Evolutionary conservation across 2,888 invertebrate species (phyloP).

Genomic region (Amitus sp.): DNA sequence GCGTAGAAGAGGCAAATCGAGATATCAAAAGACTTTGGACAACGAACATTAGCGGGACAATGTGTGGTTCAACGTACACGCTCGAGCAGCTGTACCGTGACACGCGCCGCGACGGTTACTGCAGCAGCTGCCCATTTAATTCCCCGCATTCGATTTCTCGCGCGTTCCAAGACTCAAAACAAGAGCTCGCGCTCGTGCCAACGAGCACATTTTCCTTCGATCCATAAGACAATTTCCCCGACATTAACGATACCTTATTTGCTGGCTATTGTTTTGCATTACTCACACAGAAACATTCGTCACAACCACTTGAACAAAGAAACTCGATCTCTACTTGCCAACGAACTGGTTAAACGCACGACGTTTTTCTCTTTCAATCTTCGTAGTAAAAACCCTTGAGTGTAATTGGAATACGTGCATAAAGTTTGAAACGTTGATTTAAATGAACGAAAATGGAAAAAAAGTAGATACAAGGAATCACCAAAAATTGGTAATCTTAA

Average conservation of each 20-base stretch:
- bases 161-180: slow-evolving; percentile 41
- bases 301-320: not conserved
- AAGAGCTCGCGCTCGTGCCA: not conserved
- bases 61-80: slow-evolving; percentile 40
- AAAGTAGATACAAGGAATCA: no score
- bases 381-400: no score
- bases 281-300: not conserved
- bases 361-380: no score
- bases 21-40: slow-evolving; percentile 27
- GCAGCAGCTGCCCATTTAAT: slow-evolving; percentile 60
- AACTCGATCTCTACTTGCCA: not conserved
- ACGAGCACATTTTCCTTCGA: not conserved
- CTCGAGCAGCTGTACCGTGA: slow-evolving; percentile 57
- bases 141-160: slow-evolving; percentile 40
- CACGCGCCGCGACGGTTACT: slow-evolving; percentile 64
- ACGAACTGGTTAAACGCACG: no score
- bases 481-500: no score
- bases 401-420: no score
- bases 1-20: slow-evolving; percentile 21
- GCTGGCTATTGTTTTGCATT: not conserved
- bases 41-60: slow-evolving; percentile 6
- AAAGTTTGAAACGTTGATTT: no score
- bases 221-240: not conserved
- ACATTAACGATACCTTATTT: not conserved
- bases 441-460: no score